Base-by-base conservation (phyloP, 2,888 invertebrate genomes). In the Cristatella mucedo region DNA sequence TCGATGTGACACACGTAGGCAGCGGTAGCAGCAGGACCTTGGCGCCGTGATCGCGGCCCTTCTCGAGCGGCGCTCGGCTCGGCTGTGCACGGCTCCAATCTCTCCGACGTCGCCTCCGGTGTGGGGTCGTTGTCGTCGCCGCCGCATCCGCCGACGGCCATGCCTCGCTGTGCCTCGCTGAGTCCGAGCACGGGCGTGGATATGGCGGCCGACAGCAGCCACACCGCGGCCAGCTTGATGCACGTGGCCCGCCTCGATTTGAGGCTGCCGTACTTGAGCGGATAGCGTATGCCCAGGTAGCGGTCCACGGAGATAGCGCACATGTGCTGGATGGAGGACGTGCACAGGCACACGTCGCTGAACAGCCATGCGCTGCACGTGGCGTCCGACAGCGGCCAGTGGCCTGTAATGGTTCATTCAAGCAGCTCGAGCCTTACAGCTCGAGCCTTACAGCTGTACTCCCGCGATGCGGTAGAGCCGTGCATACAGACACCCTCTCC, bases 221-320 rank as follows among this genome's bases (percentile, higher is more conserved):
- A 93, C 1, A 91, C 91, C 59, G 87, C 79, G 13, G 79, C 76
- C 40, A 95, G 89, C 69, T 93, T 91, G 47, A 89, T 33, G 21
- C 59, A 52, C 33, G 69, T 66, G 9, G 56, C 47, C 4, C 51
- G 45, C 44, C 56, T 55, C 29, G 61, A 60, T 47, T 59, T 61
- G 50, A 57, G 59, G 26, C 63, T 52, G 11, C 54, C 52, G 34
- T 55, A 52, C 41, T 57, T 78, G 82, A 93, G 86, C 0, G 91
- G 91, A 57, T 85, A 85, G 18, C 85, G 75, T 40, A 86, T 74
- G 20, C 85, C 86, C 36, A 89, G 74, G 67, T 85, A 91, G 56
- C 91, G 63, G 48, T 73, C 72, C 38, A 73, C 53, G 1, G 71
- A 70, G 44, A 73, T 73, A 41, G 69, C 68, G 47, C 71, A 70